Percentiles rank a stretch among this genome's conserved stretches.
phyloP scores from a whole-genome alignment of 2,113 vertebrate genomes.

The Picathartes gymnocephalus region DNA sequence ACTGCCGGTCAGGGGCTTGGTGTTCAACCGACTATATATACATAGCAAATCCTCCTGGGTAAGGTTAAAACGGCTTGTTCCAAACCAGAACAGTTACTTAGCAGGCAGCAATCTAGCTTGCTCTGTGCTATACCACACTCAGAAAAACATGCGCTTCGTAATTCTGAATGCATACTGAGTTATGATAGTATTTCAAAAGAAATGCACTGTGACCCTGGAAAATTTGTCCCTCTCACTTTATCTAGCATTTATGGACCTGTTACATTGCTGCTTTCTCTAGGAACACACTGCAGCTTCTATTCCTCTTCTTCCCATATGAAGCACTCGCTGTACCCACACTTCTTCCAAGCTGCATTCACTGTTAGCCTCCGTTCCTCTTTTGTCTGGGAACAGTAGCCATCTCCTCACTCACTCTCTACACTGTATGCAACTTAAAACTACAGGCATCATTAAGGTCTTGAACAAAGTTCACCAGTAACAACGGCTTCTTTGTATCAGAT shows the following conservation, averaged over 20 bases:
- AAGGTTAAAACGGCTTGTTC: not conserved
- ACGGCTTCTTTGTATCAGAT: not conserved
- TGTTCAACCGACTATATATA: not conserved
- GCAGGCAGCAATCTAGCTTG: not conserved
- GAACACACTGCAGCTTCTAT: not conserved
- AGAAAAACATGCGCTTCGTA: not conserved
- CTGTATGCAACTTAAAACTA: not conserved
- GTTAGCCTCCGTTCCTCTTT: not conserved
- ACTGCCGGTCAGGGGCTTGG: not conserved
- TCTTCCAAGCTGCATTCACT: not conserved
- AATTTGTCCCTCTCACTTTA: not conserved
- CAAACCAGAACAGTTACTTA: not conserved
- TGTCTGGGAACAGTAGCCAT: not conserved
- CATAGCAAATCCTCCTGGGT: not conserved
- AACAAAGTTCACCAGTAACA: not conserved
- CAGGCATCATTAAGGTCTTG: not conserved
- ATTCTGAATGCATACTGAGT: not conserved
- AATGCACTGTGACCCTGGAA: not conserved
- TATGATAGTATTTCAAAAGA: not conserved
- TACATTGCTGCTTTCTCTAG: not conserved
- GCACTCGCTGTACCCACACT: not conserved
- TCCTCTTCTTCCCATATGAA: not conserved
- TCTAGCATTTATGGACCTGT: not conserved
- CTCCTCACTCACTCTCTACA: not conserved
- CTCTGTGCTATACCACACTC: not conserved